Percentiles rank a stretch among this genome's conserved stretches.
Conservation (phyloP, 2,113 vertebrate species). For the Crotalus helleri region DNA sequence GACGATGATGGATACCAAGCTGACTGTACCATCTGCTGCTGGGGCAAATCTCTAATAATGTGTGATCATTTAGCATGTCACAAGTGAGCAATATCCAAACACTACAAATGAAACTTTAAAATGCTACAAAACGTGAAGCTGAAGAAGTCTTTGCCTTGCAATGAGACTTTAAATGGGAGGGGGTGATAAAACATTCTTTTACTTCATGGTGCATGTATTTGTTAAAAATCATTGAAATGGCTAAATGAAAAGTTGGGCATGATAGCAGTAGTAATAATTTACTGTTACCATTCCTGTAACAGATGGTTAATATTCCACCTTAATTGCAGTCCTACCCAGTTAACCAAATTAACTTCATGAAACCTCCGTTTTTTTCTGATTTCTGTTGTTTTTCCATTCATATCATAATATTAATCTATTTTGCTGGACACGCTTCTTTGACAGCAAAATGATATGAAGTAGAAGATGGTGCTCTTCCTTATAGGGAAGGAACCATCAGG, state of each 20-base stretch:
- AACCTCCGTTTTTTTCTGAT: neutral
- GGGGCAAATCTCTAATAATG: conserved; percentile 40
- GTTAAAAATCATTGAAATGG: neutral
- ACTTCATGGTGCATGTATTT: neutral
- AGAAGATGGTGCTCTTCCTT: neutral
- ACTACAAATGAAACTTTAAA: neutral
- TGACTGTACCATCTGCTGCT: conserved; percentile 53
- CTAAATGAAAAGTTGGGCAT: neutral
- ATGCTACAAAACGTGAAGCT: neutral
- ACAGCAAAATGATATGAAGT: neutral
- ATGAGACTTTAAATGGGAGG: neutral
- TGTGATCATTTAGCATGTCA: conserved; percentile 51
- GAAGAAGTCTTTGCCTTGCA: neutral
- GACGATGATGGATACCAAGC: conserved; percentile 51
- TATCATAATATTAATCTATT: neutral
- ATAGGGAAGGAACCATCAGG: neutral
- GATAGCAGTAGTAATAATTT: neutral
- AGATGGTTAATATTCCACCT: neutral
- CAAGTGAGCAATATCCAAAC: conserved; percentile 22
- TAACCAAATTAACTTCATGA: neutral
- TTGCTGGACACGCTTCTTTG: neutral
- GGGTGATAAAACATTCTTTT: neutral
- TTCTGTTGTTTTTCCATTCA: neutral
- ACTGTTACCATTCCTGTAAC: neutral
- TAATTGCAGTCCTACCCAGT: neutral